Percentiles rank a stretch among this genome's conserved stretches.
These are phyloP conservation scores for Murina feae DNA, from an alignment of 2,113 vertebrate genomes.

Conservation along the genomic window DNA sequence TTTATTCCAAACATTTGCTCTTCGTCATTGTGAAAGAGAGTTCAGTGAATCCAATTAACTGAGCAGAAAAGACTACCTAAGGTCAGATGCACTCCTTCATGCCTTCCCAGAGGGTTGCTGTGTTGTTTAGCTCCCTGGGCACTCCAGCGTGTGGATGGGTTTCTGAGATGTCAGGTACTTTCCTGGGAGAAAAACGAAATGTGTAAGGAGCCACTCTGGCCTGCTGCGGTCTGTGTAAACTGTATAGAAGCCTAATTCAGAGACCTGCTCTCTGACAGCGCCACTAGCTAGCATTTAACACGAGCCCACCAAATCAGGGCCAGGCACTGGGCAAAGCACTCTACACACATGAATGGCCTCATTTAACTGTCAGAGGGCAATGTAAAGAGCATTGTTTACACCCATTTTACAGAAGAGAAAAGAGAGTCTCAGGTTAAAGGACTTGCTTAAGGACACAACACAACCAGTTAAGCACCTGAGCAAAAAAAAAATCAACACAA, in stretches of 20 bases:
- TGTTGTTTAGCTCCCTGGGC: background rate
- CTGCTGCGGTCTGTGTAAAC: background rate
- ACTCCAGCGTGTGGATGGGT: background rate
- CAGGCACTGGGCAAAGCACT: background rate
- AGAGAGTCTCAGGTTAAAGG: background rate
- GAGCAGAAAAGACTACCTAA: constrained; percentile 30
- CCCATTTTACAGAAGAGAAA: background rate
- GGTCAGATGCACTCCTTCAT: background rate
- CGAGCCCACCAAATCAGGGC: background rate
- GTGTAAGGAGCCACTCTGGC: background rate
- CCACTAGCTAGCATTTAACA: background rate
- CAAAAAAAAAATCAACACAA: background rate
- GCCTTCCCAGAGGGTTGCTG: background rate
- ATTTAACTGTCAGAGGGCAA: background rate
- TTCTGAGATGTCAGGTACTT: constrained; percentile 1
- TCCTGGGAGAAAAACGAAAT: background rate
- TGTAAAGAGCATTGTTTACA: background rate
- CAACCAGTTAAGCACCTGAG: background rate
- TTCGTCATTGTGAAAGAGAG: constrained; percentile 37
- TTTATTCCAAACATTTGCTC: constrained; percentile 59
- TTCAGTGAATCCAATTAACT: constrained; percentile 65
- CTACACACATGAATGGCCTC: background rate
- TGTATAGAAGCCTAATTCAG: background rate
- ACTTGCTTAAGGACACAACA: background rate
- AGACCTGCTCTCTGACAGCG: background rate